A percentile compares a stretch with the other conserved stretches of the same genome.
Evolutionary conservation across 2,888 invertebrate genomes (phyloP).

Genomic region (Rhorus exstirpatorius): DNA sequence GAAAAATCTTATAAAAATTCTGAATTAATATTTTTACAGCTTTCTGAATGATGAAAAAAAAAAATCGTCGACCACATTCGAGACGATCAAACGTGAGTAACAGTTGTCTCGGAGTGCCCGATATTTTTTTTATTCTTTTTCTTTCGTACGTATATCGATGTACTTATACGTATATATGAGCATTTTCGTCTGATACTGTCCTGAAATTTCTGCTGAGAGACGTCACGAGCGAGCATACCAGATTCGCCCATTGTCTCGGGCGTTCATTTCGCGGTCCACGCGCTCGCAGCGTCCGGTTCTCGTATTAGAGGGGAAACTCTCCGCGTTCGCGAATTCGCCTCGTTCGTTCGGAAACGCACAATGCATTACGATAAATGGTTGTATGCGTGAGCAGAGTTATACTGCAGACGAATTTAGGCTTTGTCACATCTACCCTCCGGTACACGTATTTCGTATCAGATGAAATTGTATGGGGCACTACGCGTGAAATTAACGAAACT

Average conservation of each 20-base stretch:
- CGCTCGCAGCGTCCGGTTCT: constrained; percentile 29
- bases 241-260: constrained; percentile 49
- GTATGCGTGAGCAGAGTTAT: constrained; percentile 40
- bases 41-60: too few species aligned
- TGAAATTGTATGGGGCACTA: constrained; percentile 1
- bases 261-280: constrained; percentile 54
- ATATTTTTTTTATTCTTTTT: too few species aligned
- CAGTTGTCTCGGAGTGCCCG: too few species aligned
- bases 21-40: too few species aligned
- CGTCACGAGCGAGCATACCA: constrained; percentile 32
- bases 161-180: background rate
- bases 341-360: constrained; percentile 51
- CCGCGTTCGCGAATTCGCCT: constrained; percentile 42
- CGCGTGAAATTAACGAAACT: background rate
- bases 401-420: constrained; percentile 39
- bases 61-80: too few species aligned
- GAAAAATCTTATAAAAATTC: too few species aligned
- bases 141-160: background rate
- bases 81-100: too few species aligned
- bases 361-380: constrained; percentile 58
- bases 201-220: constrained; percentile 39
- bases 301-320: constrained; percentile 25
- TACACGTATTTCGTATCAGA: background rate
- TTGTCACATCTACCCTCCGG: background rate
- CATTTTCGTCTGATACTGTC: constrained; percentile 7